Base-by-base conservation (phyloP, 2,888 invertebrate genomes). In the Salticus scenicus region DNA sequence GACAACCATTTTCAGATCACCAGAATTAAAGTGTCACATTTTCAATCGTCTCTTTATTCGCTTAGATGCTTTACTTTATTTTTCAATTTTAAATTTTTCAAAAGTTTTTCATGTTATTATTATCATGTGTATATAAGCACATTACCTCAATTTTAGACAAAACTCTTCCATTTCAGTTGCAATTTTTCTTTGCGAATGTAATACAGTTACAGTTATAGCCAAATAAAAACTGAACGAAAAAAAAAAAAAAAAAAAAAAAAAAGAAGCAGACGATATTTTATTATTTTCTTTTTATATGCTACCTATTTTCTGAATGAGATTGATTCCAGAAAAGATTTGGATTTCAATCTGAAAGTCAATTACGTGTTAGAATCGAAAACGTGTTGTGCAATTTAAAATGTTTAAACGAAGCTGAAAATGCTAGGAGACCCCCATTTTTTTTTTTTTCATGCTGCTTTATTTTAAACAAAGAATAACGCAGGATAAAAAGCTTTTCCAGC, bases 1-100 rank as follows among this genome's bases (percentile, higher is more conserved):
- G 84, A 84, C 84, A 84, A 84, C 78, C 73, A 79, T 78, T 84
- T 84, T 74, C 78, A 84, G 78, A 84, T 84, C 78, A 77, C 69
- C 41, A 69, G 77, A 84, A 84, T 84, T 84, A 84, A 84, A 84
- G 78, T 84, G 84, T 84, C 84, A 84, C 84, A 84, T 84, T 84
- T 79, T 84, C 78, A 69, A 84, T 74, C 69, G 69, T 78, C n/a
- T n/a, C 51, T 78, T 79, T 84, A 74, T 63, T 66, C 31, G 31
- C 30, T 74, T 51, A 20, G 66, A 31, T 33, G 12, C 27, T 57
- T 63, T 73, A 42, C 33, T 73, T 57, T 57, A 57, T 57, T 57
- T 47, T 12, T 17, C 42, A 8, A 57, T 24, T 57, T 57, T 24
- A 24, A 57, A 57, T 7, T 57, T 57, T 57, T 24, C 1, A 24